These are phyloP conservation scores for Netelia fuscicornis DNA, from an alignment of 2,888 invertebrate species.

Conservation along the genomic window DNA sequence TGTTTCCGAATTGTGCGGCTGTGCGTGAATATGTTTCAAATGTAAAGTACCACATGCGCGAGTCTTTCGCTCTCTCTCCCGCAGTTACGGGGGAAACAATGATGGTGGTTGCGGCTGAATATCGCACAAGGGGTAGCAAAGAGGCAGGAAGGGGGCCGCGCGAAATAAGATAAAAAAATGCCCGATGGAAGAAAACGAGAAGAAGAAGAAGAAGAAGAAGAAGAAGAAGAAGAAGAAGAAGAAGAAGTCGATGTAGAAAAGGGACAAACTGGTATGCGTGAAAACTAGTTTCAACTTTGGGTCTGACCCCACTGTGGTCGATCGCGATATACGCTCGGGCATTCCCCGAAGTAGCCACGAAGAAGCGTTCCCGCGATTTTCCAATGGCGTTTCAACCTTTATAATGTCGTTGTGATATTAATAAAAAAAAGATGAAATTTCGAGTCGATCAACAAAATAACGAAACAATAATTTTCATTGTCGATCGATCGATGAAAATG, in stretches of 20 bases:
- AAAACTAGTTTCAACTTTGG: constrained; percentile 77
- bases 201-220: constrained; percentile 53
- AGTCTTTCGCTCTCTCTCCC: constrained; percentile 7
- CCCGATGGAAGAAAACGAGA: constrained; percentile 55
- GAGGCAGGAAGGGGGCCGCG: constrained; percentile 65
- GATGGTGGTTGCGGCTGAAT: constrained; percentile 66
- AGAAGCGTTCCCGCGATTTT: constrained; percentile 29
- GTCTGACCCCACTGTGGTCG: constrained; percentile 73
- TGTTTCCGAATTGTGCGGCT: constrained; percentile 52
- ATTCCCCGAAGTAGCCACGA: constrained; percentile 63
- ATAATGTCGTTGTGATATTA: background rate
- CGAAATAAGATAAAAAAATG: constrained; percentile 48
- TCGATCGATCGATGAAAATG: background rate
- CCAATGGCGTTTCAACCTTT: constrained; percentile 2
- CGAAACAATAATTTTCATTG: no score
- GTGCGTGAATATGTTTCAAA: constrained; percentile 81
- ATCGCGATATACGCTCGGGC: constrained; percentile 67
- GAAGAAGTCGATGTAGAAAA: constrained; percentile 59
- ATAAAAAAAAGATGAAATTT: no score
- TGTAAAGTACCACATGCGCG: constrained; percentile 73
- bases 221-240: constrained; percentile 61
- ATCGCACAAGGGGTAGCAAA: constrained; percentile 59
- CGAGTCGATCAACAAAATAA: no score
- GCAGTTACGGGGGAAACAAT: constrained; percentile 61
- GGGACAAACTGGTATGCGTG: constrained; percentile 74